phyloP scores from a whole-genome alignment of 1,140 invertebrate genomes.

The Hyposmocoma kahamanoa region DNA sequence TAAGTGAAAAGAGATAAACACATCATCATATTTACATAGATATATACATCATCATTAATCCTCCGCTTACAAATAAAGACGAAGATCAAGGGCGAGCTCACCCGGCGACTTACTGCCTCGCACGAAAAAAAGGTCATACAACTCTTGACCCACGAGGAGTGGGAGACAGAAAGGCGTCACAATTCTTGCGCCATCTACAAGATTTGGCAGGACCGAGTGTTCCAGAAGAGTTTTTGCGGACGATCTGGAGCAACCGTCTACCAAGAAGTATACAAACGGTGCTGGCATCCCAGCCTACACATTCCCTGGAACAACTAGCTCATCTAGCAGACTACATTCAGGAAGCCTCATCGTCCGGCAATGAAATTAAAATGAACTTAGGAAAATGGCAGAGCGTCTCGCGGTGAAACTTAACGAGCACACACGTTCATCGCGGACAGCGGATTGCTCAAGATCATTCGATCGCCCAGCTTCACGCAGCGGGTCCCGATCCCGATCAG shows the following conservation, averaged over 20 bases:
- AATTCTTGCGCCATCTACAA: neutral
- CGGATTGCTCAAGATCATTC: neutral
- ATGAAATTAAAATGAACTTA: too few species aligned
- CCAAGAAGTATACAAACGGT: neutral
- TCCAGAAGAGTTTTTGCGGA: neutral
- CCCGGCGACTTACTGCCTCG: neutral
- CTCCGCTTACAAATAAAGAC: too few species aligned
- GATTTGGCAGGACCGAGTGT: neutral
- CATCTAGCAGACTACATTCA: neutral
- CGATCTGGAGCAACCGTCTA: neutral
- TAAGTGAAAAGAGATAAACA: too few species aligned
- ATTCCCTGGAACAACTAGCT: neutral
- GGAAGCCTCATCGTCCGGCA: too few species aligned
- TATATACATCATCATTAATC: too few species aligned
- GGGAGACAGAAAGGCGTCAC: neutral
- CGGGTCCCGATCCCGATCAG: neutral
- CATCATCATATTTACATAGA: too few species aligned
- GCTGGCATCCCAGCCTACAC: neutral
- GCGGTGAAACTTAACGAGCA: too few species aligned
- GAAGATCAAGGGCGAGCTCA: too few species aligned
- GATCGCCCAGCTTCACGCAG: neutral
- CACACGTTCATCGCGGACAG: too few species aligned
- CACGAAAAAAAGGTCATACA: neutral
- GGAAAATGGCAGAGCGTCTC: too few species aligned
- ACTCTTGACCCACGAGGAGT: neutral